These are phyloP conservation scores for Chironomus striatipennis DNA, from an alignment of 1,140 invertebrate species.

Conservation along the genomic window DNA sequence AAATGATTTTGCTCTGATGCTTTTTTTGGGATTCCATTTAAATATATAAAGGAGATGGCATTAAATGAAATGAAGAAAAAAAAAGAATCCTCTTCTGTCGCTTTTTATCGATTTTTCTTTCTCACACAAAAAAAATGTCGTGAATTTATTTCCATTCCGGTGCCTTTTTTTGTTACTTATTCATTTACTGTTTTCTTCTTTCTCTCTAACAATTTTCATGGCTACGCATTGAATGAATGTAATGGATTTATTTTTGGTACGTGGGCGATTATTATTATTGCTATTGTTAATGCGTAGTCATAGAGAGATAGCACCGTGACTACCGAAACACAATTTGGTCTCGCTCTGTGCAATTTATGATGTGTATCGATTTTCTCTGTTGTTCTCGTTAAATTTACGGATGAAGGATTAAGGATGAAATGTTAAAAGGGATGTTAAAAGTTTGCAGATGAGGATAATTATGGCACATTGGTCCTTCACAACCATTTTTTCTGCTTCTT, in stretches of 20 bases:
- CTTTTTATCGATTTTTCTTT: conserved; percentile 17
- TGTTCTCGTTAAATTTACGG: too few species aligned
- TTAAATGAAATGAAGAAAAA: too few species aligned
- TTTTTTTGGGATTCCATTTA: conserved; percentile 22
- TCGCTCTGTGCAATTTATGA: not conserved
- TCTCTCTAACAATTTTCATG: not conserved
- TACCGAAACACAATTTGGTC: not conserved
- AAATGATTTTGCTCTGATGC: not conserved
- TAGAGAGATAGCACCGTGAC: not conserved
- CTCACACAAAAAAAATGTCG: not conserved
- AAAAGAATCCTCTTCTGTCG: not conserved
- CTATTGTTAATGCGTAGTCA: not conserved
- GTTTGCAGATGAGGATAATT: too few species aligned
- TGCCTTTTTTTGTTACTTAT: conserved; percentile 4
- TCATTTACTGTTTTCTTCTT: not conserved
- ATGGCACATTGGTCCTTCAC: too few species aligned
- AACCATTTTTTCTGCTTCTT: too few species aligned
- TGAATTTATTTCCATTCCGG: not conserved
- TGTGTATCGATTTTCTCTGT: too few species aligned
- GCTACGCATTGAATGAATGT: not conserved
- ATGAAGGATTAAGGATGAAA: too few species aligned
- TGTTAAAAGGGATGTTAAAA: too few species aligned
- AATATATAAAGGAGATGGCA: not conserved
- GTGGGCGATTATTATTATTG: conserved; percentile 5
- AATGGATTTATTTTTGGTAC: conserved; percentile 2